Percentiles rank a stretch among this genome's conserved stretches.
Evolutionary conservation across 2,113 vertebrate species (phyloP).

Genomic region (Protobothrops mucrosquamatus): DNA sequence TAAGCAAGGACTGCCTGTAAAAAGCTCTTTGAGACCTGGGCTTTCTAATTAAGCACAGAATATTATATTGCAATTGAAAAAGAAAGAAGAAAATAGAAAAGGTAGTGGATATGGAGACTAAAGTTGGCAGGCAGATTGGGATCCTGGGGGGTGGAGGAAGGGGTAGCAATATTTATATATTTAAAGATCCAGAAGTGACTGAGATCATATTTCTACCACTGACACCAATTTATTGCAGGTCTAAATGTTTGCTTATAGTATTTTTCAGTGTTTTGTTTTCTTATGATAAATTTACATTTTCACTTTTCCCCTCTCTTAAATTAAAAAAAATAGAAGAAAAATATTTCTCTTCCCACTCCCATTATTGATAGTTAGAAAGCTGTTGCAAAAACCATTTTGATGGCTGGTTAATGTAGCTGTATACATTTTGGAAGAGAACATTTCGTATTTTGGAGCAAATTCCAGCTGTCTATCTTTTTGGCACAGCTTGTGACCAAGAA

Average conservation of each 20-base stretch:
- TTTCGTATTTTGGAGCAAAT: constrained; percentile 17
- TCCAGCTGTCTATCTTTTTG: constrained; percentile 14
- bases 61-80: not conserved
- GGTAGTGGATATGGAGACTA: too few relatives aligned
- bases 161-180: not conserved
- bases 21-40: not conserved
- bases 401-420: not conserved
- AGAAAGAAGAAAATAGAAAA: not conserved
- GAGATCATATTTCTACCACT: not conserved
- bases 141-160: not conserved
- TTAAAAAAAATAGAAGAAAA: not conserved
- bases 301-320: not conserved
- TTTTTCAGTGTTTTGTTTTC: not conserved
- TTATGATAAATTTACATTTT: not conserved
- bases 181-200: not conserved
- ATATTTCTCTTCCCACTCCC: not conserved
- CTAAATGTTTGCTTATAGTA: not conserved
- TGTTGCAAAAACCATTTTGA: constrained; percentile 14
- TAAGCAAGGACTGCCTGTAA: not conserved
- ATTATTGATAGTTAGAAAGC: not conserved
- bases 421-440: not conserved
- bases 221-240: not conserved
- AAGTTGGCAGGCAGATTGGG: not conserved
- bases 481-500: constrained; percentile 21
- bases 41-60: not conserved